Evolutionary conservation across 2,888 invertebrate species (phyloP).

Genomic region (Pterobdella sp.): DNA sequence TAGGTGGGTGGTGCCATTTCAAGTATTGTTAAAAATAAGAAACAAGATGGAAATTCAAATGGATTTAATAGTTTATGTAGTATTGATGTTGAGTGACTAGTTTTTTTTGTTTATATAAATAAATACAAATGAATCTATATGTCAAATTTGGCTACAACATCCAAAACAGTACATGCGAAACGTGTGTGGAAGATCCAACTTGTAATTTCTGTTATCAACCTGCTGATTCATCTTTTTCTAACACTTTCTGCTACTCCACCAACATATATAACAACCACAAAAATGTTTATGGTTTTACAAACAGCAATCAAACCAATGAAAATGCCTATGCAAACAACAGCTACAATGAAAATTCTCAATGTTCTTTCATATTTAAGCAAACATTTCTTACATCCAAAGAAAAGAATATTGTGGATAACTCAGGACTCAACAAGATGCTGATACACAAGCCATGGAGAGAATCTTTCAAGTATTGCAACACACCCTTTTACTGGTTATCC

Average conservation of each 20-base stretch:
- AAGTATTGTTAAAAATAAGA: too few species aligned
- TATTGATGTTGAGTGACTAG: too few species aligned
- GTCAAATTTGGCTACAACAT: not conserved
- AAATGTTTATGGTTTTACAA: not conserved
- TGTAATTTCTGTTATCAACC: conserved; percentile 16
- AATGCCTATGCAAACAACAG: too few species aligned
- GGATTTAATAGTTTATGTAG: too few species aligned
- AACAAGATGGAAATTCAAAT: too few species aligned
- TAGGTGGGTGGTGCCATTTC: not conserved
- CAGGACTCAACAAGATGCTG: not conserved
- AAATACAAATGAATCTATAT: too few species aligned
- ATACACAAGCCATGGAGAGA: conserved; percentile 2
- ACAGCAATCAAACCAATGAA: not conserved
- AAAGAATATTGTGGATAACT: not conserved
- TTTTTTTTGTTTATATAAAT: too few species aligned
- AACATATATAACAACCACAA: not conserved
- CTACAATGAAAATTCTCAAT: too few species aligned
- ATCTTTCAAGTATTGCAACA: conserved; percentile 47
- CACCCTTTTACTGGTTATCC: conserved; percentile 47
- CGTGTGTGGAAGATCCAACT: conserved; percentile 2
- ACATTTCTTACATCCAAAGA: not conserved
- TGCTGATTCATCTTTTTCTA: not conserved
- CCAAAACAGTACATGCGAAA: not conserved
- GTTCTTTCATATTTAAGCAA: not conserved
- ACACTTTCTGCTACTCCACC: conserved; percentile 4